These are phyloP conservation scores for Suricata suricatta DNA, from an alignment of 2,113 vertebrate species.

Conservation along the genomic window DNA sequence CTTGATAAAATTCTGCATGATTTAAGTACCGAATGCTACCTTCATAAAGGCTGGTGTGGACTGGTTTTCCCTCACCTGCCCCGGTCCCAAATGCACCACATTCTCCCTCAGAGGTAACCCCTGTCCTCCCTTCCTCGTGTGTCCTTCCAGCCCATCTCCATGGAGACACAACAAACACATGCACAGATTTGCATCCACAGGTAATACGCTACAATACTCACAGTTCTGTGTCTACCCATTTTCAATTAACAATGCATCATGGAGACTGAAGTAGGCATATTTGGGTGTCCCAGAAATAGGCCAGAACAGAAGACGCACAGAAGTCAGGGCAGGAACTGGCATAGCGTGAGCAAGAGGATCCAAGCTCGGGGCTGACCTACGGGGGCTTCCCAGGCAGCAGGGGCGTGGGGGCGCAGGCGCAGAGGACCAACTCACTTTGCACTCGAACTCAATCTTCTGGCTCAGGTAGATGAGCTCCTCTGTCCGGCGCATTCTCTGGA, in stretches of 20 bases:
- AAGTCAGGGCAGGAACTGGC: neutral
- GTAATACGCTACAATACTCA: neutral
- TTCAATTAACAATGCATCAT: neutral
- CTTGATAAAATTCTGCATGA: neutral
- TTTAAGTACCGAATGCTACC: neutral
- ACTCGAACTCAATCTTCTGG: conserved; percentile 96
- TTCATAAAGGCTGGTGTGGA: neutral
- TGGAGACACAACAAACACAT: neutral
- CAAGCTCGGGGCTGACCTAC: fast-evolving
- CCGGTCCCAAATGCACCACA: neutral
- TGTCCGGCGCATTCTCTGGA: conserved; percentile 95
- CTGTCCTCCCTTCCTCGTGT: neutral
- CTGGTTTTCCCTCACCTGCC: neutral
- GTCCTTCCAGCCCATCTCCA: neutral
- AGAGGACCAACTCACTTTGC: conserved; percentile 87
- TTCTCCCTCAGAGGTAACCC: neutral
- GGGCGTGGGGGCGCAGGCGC: no score
- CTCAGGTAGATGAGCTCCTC: conserved; percentile 96
- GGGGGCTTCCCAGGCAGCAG: neutral
- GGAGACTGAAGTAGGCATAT: neutral
- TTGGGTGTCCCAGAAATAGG: neutral
- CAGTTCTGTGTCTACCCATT: neutral
- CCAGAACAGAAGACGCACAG: neutral
- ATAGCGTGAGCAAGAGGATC: fast-evolving
- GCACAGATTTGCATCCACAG: neutral